Evolutionary conservation across 2,797 vertebrate genomes (phyloP).

Genomic region (Xenops minutus): DNA sequence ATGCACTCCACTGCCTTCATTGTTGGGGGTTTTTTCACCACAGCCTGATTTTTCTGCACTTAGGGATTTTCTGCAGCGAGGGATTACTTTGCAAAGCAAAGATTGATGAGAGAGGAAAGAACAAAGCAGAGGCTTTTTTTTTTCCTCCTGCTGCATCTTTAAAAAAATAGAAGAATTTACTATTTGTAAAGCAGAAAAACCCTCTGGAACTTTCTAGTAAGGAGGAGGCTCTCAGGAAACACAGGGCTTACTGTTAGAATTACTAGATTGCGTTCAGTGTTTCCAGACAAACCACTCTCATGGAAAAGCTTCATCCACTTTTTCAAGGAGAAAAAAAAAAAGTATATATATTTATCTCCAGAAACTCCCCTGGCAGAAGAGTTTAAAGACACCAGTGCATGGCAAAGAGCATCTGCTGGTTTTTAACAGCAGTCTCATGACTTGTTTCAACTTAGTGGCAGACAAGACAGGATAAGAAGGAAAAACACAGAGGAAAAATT

Average conservation of each 20-base stretch:
- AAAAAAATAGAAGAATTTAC: neutral
- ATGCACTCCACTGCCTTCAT: neutral
- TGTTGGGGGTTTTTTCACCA: neutral
- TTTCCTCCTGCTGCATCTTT: neutral
- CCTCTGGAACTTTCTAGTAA: neutral
- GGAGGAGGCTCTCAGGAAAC: neutral
- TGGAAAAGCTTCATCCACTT: neutral
- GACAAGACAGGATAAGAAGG: conserved; percentile 24
- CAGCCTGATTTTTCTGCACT: neutral
- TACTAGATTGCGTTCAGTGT: conserved; percentile 26
- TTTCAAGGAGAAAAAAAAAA: neutral
- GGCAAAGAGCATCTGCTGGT: conserved; percentile 28
- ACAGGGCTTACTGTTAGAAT: conserved; percentile 1
- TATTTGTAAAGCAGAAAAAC: conserved; percentile 15
- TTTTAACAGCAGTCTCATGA: conserved; percentile 27
- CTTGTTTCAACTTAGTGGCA: neutral
- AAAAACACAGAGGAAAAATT: conserved; percentile 21
- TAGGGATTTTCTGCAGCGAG: neutral
- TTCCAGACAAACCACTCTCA: conserved; percentile 11
- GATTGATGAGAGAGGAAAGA: neutral
- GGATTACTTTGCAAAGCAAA: conserved; percentile 10
- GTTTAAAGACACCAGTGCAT: neutral
- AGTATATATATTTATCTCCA: neutral
- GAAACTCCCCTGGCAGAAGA: conserved; percentile 10
- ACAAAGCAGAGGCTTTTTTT: neutral